Base-by-base conservation (phyloP, 35 echinoderm and acorn worm genomes). In the Lytechinus variegatus region DNA sequence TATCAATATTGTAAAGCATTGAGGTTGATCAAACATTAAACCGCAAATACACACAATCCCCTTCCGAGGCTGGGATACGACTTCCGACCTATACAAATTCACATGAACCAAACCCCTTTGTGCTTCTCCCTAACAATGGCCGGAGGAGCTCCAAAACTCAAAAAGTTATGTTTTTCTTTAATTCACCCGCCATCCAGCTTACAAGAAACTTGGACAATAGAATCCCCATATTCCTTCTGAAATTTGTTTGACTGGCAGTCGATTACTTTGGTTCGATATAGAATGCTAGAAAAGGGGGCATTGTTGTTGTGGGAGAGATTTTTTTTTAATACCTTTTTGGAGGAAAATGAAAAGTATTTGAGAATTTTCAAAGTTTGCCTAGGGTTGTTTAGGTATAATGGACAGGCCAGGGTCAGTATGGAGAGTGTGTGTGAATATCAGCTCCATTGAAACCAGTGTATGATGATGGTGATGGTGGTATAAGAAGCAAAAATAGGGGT, bases 71-170 rank as follows among this genome's bases (percentile, higher is more conserved):
- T 24, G 66, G 6, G 24, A 16, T 24, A 24, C n/a, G 66, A 79
- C 66, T 79, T 79, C 66, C 66, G 66, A 79, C 66, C 66, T 79
- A 79, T 79, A 79, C 66, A 79, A 79, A 79, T 79, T 79, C 66
- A 79, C 66, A 16, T n/a, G 19, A 79, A 79, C 66, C 6, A 24
- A 79, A 79, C 21, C 66, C 33, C 66, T 79, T 79, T 79, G 66
- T 79, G 66, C 66, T 79, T 24, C 66, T n/a, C 19, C 19, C 66
- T 7, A 79, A 79, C 66, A 79, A 79, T 79, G 12, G n/a, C 66
- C 14, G 19, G n/a, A 16, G 66, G 66, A 6, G 19, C 66, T 79
- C 12, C 66, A n/a, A 24, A 79, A 79, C 66, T 79, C 66, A 79
- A 79, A 44, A 79, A 79, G 66, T 79, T 79, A 79, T 79, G 66